A percentile compares a stretch with the other conserved stretches of the same genome.
Evolutionary conservation across 2,888 invertebrate genomes (phyloP).

Genomic region (Dorcus parallelipipedus): DNA sequence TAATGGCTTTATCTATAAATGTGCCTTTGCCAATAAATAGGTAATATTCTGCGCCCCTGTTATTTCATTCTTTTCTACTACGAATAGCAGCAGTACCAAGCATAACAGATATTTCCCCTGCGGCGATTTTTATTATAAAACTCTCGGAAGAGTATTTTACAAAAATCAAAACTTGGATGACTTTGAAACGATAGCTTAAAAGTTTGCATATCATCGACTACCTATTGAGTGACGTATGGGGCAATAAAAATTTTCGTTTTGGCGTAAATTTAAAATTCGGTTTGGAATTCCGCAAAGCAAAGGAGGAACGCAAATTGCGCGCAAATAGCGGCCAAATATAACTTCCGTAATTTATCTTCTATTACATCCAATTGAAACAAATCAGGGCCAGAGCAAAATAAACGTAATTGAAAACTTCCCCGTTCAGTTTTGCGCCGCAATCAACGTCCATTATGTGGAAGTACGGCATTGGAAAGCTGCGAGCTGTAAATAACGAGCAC

Average conservation of each 20-base stretch:
- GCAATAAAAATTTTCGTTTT: too few relatives aligned
- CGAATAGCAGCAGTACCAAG: neutral
- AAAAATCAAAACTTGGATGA: too few relatives aligned
- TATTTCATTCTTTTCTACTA: too few relatives aligned
- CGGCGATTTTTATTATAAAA: neutral
- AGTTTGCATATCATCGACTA: too few relatives aligned
- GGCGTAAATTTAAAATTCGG: neutral
- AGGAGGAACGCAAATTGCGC: neutral
- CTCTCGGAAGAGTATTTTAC: too few relatives aligned
- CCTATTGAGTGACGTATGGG: too few relatives aligned
- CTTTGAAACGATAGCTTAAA: too few relatives aligned
- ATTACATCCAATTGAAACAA: conserved; percentile 36
- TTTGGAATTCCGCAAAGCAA: neutral
- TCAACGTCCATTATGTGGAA: conserved; percentile 40
- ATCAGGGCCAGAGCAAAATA: conserved; percentile 34
- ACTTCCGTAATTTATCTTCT: conserved; percentile 31
- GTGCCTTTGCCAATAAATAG: too few relatives aligned
- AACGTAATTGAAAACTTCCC: conserved; percentile 40
- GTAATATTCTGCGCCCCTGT: too few relatives aligned
- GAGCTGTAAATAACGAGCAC: conserved; percentile 38
- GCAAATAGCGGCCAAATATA: neutral
- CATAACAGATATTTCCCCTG: neutral
- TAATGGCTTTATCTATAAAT: too few relatives aligned
- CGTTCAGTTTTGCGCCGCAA: conserved; percentile 37
- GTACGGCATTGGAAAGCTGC: conserved; percentile 33